Percentiles rank a stretch among this genome's conserved stretches.
Conservation (phyloP, 1,140 invertebrate species). For the Caenorhabditis briggsae region DNA sequence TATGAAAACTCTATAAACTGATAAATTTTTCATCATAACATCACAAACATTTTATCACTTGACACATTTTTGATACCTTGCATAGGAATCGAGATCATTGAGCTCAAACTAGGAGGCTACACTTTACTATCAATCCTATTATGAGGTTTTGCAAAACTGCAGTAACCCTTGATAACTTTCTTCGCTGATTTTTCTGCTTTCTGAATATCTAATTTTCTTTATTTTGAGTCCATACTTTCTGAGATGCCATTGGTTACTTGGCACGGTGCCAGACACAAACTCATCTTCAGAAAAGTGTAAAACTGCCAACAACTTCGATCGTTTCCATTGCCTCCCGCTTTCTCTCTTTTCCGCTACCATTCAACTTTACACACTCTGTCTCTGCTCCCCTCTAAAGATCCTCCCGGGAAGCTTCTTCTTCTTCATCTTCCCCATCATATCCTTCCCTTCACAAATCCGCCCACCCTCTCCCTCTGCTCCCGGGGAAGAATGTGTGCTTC, state of each 20-base stretch:
- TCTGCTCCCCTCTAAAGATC: conserved; percentile 42
- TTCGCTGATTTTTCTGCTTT: neutral
- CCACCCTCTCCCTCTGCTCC: conserved; percentile 21
- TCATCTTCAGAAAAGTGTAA: conserved; percentile 46
- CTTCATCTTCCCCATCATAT: conserved; percentile 13
- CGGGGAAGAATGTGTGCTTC: conserved; percentile 33
- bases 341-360: conserved; percentile 35
- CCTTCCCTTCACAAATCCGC: conserved; percentile 40
- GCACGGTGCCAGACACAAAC: conserved; percentile 49
- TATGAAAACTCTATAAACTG: too few species aligned
- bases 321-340: neutral
- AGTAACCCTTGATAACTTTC: neutral
- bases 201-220: neutral
- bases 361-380: conserved; percentile 38
- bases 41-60: too few species aligned
- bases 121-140: too few species aligned
- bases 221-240: neutral
- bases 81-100: too few species aligned
- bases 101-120: too few species aligned
- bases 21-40: too few species aligned
- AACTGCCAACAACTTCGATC: conserved; percentile 52
- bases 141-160: too few species aligned
- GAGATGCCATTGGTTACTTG: conserved; percentile 27
- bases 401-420: conserved; percentile 1
- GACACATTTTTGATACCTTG: too few species aligned